Conservation (phyloP, 2,888 invertebrate genomes). For the Neoscelio sp. region DNA sequence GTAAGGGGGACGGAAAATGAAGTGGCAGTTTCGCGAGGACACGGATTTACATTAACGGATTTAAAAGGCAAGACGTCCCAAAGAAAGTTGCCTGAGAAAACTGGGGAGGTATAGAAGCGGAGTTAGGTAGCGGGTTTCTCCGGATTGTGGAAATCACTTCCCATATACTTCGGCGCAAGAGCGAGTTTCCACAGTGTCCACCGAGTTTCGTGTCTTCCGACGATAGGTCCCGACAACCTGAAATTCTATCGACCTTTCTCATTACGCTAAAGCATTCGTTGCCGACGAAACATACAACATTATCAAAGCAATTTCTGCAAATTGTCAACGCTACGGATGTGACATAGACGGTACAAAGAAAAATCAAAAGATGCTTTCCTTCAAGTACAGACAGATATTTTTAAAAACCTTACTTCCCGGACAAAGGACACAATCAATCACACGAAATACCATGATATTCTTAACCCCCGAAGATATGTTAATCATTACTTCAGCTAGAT, state of each 20-base stretch:
- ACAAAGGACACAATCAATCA: too few species aligned
- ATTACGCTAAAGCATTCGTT: conserved; percentile 46
- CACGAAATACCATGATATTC: too few species aligned
- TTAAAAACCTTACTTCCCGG: too few species aligned
- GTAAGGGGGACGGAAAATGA: too few species aligned
- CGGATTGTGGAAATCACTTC: conserved; percentile 63
- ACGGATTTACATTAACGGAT: conserved; percentile 56
- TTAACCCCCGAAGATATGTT: conserved; percentile 34
- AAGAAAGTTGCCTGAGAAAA: conserved; percentile 45
- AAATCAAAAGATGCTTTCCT: too few species aligned
- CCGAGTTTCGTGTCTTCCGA: conserved; percentile 54
- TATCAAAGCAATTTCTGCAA: conserved; percentile 43
- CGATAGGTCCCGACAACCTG: conserved; percentile 47
- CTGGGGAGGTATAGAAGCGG: conserved; percentile 27
- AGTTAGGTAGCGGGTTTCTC: conserved; percentile 55
- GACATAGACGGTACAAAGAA: conserved; percentile 5
- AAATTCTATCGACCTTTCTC: conserved; percentile 50
- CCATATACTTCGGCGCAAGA: conserved; percentile 53
- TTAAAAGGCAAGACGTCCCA: conserved; percentile 54
- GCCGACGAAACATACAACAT: conserved; percentile 34
- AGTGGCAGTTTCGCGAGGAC: too few species aligned
- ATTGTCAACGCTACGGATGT: conserved; percentile 22
- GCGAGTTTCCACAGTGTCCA: conserved; percentile 54
- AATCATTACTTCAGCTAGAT: conserved; percentile 57
- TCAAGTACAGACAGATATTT: too few species aligned